These are phyloP conservation scores for Carposina sasakii DNA, from an alignment of 1,140 invertebrate species.

Conservation along the genomic window DNA sequence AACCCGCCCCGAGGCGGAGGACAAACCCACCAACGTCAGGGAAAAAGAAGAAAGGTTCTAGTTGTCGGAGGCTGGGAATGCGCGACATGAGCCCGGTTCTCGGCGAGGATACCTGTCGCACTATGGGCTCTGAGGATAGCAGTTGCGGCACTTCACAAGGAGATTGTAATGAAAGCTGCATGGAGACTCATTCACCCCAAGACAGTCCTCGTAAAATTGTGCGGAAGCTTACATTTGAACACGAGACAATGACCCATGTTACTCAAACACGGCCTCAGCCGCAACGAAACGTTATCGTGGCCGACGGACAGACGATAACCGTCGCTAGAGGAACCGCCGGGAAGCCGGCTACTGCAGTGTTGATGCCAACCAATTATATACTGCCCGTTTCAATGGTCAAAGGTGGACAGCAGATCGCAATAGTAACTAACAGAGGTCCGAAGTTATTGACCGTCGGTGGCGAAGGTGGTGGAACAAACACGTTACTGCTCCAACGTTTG, in stretches of 20 bases:
- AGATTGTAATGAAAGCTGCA: slow-evolving; percentile 61
- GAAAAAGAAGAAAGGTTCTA: slow-evolving; percentile 80
- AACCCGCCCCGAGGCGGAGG: slow-evolving; percentile 82
- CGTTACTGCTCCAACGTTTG: slow-evolving; percentile 61
- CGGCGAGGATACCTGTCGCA: slow-evolving; percentile 77
- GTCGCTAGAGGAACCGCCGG: slow-evolving; percentile 59
- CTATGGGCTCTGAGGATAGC: slow-evolving; percentile 81
- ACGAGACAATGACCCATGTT: slow-evolving; percentile 36
- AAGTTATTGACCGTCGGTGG: slow-evolving; percentile 75
- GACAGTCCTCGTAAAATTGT: slow-evolving; percentile 65
- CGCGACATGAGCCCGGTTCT: slow-evolving; percentile 74
- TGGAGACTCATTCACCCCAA: slow-evolving; percentile 66
- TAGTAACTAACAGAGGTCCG: slow-evolving; percentile 78
- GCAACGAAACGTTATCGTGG: slow-evolving; percentile 74
- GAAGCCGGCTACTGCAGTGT: slow-evolving; percentile 74
- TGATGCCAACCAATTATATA: slow-evolving; percentile 80
- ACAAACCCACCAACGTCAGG: slow-evolving; percentile 84
- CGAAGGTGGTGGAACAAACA: slow-evolving; percentile 71
- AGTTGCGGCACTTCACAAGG: slow-evolving; percentile 78
- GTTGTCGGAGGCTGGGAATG: slow-evolving; percentile 62
- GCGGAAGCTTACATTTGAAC: slow-evolving; percentile 62
- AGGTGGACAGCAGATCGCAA: slow-evolving; percentile 79
- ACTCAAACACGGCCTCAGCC: slow-evolving; percentile 34
- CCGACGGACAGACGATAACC: slow-evolving; percentile 71
- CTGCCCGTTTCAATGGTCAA: slow-evolving; percentile 80